Conservation (phyloP, 2,113 vertebrate genomes). For the Catharus minimus region DNA sequence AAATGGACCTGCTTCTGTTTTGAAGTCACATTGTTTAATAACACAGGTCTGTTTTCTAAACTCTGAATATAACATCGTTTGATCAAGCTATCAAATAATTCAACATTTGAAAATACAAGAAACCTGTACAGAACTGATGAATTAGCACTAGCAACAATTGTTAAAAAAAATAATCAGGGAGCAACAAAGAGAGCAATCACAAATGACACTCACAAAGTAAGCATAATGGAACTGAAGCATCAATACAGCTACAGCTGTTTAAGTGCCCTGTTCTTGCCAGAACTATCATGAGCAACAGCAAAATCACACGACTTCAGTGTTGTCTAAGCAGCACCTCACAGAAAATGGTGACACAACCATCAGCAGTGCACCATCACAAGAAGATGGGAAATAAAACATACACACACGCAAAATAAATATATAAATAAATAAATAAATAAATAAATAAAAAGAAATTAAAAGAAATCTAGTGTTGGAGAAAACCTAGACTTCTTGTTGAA, state of each 20-base stretch:
- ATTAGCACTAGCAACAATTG: not conserved
- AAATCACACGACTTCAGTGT: not conserved
- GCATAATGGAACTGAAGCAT: not conserved
- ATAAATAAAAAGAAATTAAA: not conserved
- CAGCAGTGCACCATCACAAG: not conserved
- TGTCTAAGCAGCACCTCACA: not conserved
- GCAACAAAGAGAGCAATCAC: not conserved
- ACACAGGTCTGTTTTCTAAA: not conserved
- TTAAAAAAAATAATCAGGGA: not conserved
- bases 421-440: not conserved
- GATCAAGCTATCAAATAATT: not conserved
- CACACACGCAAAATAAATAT: not conserved
- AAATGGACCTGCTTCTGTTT: not conserved
- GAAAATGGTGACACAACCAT: not conserved
- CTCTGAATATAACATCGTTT: not conserved
- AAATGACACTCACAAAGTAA: not conserved
- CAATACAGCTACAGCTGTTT: not conserved
- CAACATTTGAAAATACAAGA: not conserved
- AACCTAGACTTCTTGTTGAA: not conserved
- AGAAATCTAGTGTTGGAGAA: not conserved
- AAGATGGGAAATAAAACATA: not conserved
- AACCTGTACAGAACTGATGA: not conserved
- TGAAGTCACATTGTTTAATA: not conserved
- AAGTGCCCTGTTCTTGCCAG: not conserved
- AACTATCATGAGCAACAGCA: not conserved